A percentile compares a stretch with the other conserved stretches of the same genome.
These are phyloP conservation scores for Pipistrellus pygmaeus DNA, from an alignment of 2,797 vertebrate species.

Conservation along the genomic window DNA sequence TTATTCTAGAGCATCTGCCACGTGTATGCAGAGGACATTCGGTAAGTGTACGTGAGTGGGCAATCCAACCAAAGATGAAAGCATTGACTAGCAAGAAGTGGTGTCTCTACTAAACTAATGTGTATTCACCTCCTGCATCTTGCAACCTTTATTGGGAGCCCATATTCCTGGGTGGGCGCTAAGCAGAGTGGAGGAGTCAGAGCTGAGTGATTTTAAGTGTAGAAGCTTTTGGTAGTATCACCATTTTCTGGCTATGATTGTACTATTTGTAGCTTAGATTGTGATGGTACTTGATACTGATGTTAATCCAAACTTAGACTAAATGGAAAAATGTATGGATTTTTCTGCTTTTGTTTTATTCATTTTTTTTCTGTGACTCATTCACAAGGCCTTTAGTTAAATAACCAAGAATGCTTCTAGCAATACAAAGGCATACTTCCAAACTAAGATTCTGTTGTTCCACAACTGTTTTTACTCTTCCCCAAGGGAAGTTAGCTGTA, in stretches of 20 bases:
- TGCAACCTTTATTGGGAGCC: neutral
- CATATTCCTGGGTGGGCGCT: accelerated
- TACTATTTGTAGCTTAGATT: neutral
- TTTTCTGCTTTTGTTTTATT: conserved; percentile 23
- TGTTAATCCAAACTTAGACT: neutral
- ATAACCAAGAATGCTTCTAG: neutral
- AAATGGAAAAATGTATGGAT: neutral
- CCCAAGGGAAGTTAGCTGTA: neutral
- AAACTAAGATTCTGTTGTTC: neutral
- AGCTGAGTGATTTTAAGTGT: neutral
- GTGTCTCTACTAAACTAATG: neutral
- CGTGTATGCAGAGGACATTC: neutral
- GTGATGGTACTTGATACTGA: neutral
- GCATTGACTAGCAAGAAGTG: neutral
- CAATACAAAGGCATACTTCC: neutral
- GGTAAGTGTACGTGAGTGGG: too few relatives aligned
- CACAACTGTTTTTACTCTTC: neutral
- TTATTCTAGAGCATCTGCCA: neutral
- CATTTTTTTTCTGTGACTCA: neutral
- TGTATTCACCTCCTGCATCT: neutral
- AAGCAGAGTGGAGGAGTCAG: neutral
- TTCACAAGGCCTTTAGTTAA: neutral
- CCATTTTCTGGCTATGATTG: neutral
- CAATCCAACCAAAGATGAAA: neutral
- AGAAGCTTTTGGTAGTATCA: neutral